Evolutionary conservation across 2,888 invertebrate species (phyloP).

Genomic region (Hipparchia semele): DNA sequence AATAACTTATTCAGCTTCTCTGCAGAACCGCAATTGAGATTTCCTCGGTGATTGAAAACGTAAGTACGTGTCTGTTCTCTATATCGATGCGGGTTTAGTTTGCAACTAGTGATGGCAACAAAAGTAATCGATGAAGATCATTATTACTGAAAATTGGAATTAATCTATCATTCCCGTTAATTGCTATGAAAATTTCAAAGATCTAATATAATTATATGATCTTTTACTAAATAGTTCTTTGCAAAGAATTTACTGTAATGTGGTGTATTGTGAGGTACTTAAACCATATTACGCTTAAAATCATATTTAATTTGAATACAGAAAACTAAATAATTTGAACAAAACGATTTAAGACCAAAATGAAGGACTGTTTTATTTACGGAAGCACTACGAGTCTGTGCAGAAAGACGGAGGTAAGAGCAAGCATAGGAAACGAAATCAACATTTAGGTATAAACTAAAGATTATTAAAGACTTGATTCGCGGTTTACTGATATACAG

Average conservation of each 20-base stretch:
- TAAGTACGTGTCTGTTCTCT: conserved; percentile 40
- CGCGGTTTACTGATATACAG: too few species aligned
- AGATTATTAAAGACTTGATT: too few species aligned
- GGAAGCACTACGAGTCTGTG: too few species aligned
- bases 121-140: conserved; percentile 10
- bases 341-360: background rate
- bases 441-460: too few species aligned
- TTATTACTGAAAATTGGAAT: background rate
- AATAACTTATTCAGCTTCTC: conserved; percentile 28
- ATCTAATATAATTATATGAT: too few species aligned
- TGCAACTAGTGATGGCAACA: conserved; percentile 17
- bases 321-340: background rate
- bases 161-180: too few species aligned
- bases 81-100: conserved; percentile 38
- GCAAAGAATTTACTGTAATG: background rate
- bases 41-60: conserved; percentile 44
- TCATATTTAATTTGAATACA: background rate
- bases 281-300: background rate
- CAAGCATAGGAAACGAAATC: too few species aligned
- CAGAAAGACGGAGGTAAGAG: too few species aligned
- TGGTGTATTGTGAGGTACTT: background rate
- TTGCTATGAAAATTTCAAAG: too few species aligned
- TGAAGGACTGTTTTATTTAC: background rate
- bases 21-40: conserved; percentile 47
- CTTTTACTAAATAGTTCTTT: background rate